Conservation (phyloP, 2,113 vertebrate species). For the Malaclemys terrapin region DNA sequence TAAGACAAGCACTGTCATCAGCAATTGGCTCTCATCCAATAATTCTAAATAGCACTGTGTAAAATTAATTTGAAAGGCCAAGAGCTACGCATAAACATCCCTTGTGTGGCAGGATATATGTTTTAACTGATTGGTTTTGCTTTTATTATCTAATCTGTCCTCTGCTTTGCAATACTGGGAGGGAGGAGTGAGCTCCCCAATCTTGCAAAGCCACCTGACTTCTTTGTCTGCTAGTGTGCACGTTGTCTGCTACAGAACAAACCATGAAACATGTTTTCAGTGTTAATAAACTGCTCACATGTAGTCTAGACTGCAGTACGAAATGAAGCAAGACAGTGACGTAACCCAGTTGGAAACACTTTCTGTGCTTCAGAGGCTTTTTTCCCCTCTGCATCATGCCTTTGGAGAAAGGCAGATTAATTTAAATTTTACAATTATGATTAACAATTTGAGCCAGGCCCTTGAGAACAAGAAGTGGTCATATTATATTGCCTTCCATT, state of each 20-base stretch:
- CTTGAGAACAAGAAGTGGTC: slow-evolving; percentile 38
- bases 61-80: background rate
- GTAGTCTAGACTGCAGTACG: fast-evolving
- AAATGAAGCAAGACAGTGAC: background rate
- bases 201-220: slow-evolving; percentile 43
- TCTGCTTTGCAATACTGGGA: background rate
- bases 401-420: slow-evolving; percentile 4
- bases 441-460: background rate
- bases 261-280: background rate
- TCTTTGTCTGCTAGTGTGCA: slow-evolving; percentile 50
- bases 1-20: slow-evolving; percentile 5
- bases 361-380: background rate
- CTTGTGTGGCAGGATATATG: background rate
- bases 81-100: background rate
- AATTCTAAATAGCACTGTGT: background rate
- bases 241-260: background rate
- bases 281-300: background rate
- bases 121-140: slow-evolving; percentile 17
- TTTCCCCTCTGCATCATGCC: background rate
- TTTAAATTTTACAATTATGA: slow-evolving; percentile 13
- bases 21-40: slow-evolving; percentile 9
- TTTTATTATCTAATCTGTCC: slow-evolving; percentile 28
- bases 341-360: background rate
- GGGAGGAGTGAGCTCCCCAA: slow-evolving; percentile 55
- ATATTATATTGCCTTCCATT: background rate